Percentiles rank a stretch among this genome's conserved stretches.
Evolutionary conservation across 1,140 invertebrate species (phyloP).

Genomic region (Caenorhabditis remanei): DNA sequence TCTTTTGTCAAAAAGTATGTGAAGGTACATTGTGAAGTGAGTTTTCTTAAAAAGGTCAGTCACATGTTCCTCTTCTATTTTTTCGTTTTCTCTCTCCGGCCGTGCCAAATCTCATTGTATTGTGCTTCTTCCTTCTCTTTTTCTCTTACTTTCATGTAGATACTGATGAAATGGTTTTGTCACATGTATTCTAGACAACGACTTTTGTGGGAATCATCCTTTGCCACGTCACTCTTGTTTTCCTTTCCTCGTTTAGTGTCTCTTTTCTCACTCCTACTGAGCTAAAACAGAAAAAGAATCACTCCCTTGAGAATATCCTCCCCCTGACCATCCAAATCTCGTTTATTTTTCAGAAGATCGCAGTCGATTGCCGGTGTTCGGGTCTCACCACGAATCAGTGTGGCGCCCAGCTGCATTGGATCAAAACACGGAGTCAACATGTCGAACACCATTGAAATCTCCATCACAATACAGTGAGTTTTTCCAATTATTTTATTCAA

Average conservation of each 20-base stretch:
- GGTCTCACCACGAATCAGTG: slow-evolving; percentile 43
- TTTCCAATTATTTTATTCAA: background rate
- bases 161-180: background rate
- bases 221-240: slow-evolving; percentile 44
- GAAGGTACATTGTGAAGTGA: background rate
- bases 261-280: background rate
- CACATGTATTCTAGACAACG: background rate
- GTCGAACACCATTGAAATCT: slow-evolving; percentile 45
- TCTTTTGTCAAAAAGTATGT: background rate
- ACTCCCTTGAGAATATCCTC: slow-evolving; percentile 10
- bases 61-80: background rate
- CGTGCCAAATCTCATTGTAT: slow-evolving; percentile 41
- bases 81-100: background rate
- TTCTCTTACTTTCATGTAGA: background rate
- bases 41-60: background rate
- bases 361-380: slow-evolving; percentile 49
- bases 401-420: background rate
- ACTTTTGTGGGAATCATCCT: slow-evolving; percentile 22
- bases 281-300: background rate
- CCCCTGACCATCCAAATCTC: slow-evolving; percentile 23
- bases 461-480: slow-evolving; percentile 33
- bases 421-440: slow-evolving; percentile 21
- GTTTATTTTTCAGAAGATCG: slow-evolving; percentile 44
- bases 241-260: background rate
- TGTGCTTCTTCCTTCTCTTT: background rate